phyloP scores from a whole-genome alignment of 2,113 vertebrate species.

The Struthio camelus region DNA sequence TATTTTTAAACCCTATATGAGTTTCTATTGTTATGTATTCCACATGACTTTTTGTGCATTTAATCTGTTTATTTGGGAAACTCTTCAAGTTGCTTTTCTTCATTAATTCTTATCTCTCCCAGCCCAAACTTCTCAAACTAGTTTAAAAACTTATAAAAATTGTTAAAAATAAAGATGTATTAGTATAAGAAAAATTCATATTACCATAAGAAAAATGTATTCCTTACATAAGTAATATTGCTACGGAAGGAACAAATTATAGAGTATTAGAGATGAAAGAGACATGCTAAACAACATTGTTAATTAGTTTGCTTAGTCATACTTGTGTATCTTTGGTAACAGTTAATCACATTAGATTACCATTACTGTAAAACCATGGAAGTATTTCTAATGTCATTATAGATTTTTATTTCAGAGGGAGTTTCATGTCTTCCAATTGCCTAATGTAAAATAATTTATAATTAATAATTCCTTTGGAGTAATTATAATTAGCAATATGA shows the following conservation, averaged over 20 bases:
- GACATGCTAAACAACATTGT: not conserved
- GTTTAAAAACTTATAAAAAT: not conserved
- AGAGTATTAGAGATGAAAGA: constrained; percentile 2
- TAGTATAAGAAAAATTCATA: not conserved
- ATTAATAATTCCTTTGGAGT: constrained; percentile 58
- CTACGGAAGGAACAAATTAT: not conserved
- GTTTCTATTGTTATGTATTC: not conserved
- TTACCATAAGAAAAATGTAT: not conserved
- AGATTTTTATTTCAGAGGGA: constrained; percentile 50
- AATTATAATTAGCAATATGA: constrained; percentile 30
- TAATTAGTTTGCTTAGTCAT: constrained; percentile 53
- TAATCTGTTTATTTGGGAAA: not conserved
- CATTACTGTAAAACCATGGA: not conserved
- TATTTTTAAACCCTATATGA: not conserved
- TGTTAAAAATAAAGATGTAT: not conserved
- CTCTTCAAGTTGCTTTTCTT: not conserved
- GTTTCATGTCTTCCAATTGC: constrained; percentile 15
- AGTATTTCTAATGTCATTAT: constrained; percentile 24
- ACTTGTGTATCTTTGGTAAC: constrained; percentile 9
- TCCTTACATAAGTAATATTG: not conserved
- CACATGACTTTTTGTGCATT: not conserved
- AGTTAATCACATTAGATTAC: constrained; percentile 30
- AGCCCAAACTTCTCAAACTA: not conserved
- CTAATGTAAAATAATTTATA: constrained; percentile 47
- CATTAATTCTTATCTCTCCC: not conserved